Base-by-base conservation (phyloP, 1,140 invertebrate genomes). In the Bombus pyrosoma region DNA sequence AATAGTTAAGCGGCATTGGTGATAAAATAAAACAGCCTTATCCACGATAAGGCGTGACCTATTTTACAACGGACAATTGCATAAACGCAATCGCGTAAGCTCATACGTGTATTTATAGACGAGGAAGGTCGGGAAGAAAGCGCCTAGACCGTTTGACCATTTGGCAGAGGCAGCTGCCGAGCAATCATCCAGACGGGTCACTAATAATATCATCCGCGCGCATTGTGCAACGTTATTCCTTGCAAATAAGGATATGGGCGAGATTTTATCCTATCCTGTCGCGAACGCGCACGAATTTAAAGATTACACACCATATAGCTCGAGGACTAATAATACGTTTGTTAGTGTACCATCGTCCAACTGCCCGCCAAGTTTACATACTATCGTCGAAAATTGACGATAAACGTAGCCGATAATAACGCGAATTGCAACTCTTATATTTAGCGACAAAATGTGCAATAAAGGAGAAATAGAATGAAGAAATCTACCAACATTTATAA, bases 71-170 rank as follows among this genome's bases (percentile, higher is more conserved):
- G 73, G 78, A 90, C 89, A 91, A 90, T 91, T 91, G 89, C 90
- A 89, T 88, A 91, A 91, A 91, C 84, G 84, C 87, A 89, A 69
- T 89, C 77, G 79, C 89, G 82, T 89, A 87, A 90, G 89, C 89
- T 89, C 71, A 15, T 80, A 80, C 82, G 86, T 75, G 43, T 90
- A 90, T 90, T 90, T 90, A 89, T 90, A 90, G 88, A 90, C 79
- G 88, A 78, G 89, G 88, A 90, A 90, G 89, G 89, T 87, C 88
- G 89, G 83, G 88, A 90, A 90, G 88, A 90, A 90, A 90, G 89
- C 88, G 86, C 86, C 89, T 90, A 90, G 89, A 90, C 89, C 88
- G 88, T 90, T 90, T 90, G 88, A 90, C 89, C 89, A 87, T 90
- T 90, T 90, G 89, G 89, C 89, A 90, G 80, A 90, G 88, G 66